Conservation (phyloP, 35 echinoderm and acorn worm species). For the Heliocidaris tuberculata region DNA sequence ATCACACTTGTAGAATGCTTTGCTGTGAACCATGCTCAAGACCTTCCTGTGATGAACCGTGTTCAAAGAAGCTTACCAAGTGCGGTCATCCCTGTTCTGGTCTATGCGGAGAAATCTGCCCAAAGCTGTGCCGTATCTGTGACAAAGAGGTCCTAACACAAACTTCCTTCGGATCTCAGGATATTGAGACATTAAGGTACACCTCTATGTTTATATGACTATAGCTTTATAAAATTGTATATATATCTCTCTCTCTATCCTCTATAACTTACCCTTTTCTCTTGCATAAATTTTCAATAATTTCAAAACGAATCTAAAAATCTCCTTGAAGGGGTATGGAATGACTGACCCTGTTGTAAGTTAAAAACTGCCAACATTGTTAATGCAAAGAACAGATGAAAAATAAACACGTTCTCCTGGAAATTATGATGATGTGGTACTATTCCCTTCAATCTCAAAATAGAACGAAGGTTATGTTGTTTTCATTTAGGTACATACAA, state of each 20-base stretch:
- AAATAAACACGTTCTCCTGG: neutral
- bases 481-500: constrained; percentile 47
- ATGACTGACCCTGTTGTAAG: too few relatives aligned
- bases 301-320: constrained; percentile 11
- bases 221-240: too few relatives aligned
- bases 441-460: neutral
- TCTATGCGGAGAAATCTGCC: constrained; percentile 80
- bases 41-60: constrained; percentile 49
- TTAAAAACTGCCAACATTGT: neutral
- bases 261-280: too few relatives aligned
- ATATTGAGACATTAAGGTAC: neutral
- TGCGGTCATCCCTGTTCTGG: constrained; percentile 75
- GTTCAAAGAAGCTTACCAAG: neutral
- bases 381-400: neutral
- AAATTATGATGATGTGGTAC: neutral
- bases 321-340: constrained; percentile 25
- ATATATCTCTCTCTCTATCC: too few relatives aligned
- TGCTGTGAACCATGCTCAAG: constrained; percentile 40
- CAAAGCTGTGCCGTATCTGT: constrained; percentile 68
- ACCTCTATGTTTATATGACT: neutral
- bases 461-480: neutral
- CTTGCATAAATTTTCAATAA: too few relatives aligned
- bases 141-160: constrained; percentile 54
- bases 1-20: neutral
- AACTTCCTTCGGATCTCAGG: neutral